Evolutionary conservation across 2,888 invertebrate species (phyloP), one percentile per base, ranked within the genome.

Genomic region (Cosmorhoe ocellata): DNA sequence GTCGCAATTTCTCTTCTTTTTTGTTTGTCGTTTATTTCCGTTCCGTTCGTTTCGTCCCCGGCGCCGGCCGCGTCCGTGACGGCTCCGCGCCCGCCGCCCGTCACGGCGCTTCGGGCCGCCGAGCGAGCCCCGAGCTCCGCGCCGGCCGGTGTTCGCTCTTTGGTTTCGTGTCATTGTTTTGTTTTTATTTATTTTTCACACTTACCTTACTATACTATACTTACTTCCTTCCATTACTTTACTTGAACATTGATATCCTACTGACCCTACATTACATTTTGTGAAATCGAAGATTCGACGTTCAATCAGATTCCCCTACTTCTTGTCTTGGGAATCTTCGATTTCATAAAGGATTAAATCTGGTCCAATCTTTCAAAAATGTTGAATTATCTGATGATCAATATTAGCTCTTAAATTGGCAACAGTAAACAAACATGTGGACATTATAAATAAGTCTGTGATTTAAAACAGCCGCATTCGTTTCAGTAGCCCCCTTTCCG

Each of bases 1-100:
- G 84, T 87, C 87, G 88, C 87, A 87, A 84, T 86, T 86, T 87
- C 86, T 87, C 73, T 66, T 56, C 62, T 69, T 4, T 18, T 18
- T 4, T 18, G 2, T 18, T 18, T 18, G 56, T 70, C 64, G 55
- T 42, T 56, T 59, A 59, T 37, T 50, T 57, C 36, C 31, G 44
- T 53, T 51, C 32, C 9, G 60, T 62, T 49, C 30, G 11, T 14
- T 42, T 32, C 18, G 18, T 4, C 18, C 4, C 45, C 48, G 47
- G 56, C 33, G 27, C 48, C 47, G 33, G 47, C 55, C 48, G 40
- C 39, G 40, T 40, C 39, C 46, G 45, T 54, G 28, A 38, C 49
- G 32, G 49, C 24, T 40, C 41, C 43, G 38, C 31, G n/a, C 11
- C 28, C 30, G 22, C 18, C 22, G n/a, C 31, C 39, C 45, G 42